These are phyloP conservation scores for Rhincodon typus DNA, from an alignment of 2,797 vertebrate species.

Conservation along the genomic window DNA sequence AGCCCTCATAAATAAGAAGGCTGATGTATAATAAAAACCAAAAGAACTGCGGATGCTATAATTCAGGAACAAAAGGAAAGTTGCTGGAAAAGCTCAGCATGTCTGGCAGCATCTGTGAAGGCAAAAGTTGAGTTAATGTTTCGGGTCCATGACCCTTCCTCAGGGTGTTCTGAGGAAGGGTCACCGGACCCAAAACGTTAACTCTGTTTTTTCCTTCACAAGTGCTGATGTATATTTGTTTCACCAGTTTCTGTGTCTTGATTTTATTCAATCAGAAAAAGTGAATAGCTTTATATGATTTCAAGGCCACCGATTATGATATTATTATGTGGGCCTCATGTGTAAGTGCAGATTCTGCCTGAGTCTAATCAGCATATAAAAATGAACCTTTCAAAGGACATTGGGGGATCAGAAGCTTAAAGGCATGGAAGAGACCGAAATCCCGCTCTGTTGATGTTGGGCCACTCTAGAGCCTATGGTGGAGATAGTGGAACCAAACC, in stretches of 20 bases:
- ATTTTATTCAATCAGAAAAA: neutral
- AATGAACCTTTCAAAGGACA: neutral
- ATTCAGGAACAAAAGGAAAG: too few relatives aligned
- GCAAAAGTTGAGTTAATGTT: too few relatives aligned
- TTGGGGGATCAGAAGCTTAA: neutral
- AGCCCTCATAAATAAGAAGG: neutral
- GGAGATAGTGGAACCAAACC: neutral
- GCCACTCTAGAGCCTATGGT: neutral
- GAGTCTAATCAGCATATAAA: neutral
- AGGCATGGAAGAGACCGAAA: neutral
- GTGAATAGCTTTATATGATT: neutral
- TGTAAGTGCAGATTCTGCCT: neutral
- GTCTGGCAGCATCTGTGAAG: too few relatives aligned
- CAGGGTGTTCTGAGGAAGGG: too few relatives aligned
- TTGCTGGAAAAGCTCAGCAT: too few relatives aligned
- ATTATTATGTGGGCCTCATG: too few relatives aligned
- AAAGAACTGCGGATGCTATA: too few relatives aligned
- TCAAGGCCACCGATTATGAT: neutral
- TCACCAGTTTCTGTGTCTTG: neutral
- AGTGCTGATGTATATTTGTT: neutral
- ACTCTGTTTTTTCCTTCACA: too few relatives aligned
- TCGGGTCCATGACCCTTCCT: too few relatives aligned
- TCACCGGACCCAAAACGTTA: too few relatives aligned
- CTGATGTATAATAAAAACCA: neutral
- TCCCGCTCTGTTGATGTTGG: neutral